Percentiles rank a stretch among this genome's conserved stretches.
Conservation (phyloP, 1,140 invertebrate genomes). For the Lysiphlebus fabarum region DNA sequence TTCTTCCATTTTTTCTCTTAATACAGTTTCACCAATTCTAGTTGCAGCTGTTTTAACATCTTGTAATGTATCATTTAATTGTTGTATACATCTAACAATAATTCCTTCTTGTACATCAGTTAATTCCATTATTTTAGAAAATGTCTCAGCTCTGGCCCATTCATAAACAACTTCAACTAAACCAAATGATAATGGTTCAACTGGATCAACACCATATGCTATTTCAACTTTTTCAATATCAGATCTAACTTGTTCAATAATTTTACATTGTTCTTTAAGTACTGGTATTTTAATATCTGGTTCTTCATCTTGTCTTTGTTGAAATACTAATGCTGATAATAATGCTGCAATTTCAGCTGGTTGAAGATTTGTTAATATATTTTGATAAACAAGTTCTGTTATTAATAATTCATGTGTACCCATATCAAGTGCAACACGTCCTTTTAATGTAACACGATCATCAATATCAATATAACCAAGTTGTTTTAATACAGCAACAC, state of each 20-base stretch:
- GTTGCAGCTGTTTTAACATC: slow-evolving; percentile 91
- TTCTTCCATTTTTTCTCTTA: slow-evolving; percentile 94
- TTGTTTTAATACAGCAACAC: slow-evolving; percentile 76
- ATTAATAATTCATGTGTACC: slow-evolving; percentile 91
- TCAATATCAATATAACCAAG: slow-evolving; percentile 74
- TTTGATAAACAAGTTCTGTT: slow-evolving; percentile 93
- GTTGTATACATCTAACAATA: slow-evolving; percentile 95
- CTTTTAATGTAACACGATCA: slow-evolving; percentile 79
- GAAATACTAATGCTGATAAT: slow-evolving; percentile 88
- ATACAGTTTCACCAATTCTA: slow-evolving; percentile 86
- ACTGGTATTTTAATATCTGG: slow-evolving; percentile 29
- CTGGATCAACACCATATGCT: slow-evolving; percentile 43
- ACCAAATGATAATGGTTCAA: slow-evolving; percentile 81
- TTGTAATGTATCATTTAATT: slow-evolving; percentile 87
- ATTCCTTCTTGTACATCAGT: slow-evolving; percentile 97
- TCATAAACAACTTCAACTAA: slow-evolving; percentile 92
- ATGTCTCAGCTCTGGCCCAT: slow-evolving; percentile 88
- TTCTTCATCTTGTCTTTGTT: slow-evolving; percentile 67
- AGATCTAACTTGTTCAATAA: slow-evolving; percentile 37
- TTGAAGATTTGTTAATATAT: slow-evolving; percentile 80
- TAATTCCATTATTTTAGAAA: slow-evolving; percentile 87
- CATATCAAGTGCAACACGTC: slow-evolving; percentile 93
- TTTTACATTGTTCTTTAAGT: slow-evolving; percentile 36
- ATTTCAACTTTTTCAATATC: slow-evolving; percentile 41
- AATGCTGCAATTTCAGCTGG: slow-evolving; percentile 91